A percentile compares a stretch with the other conserved stretches of the same genome.
Evolutionary conservation across 1,140 invertebrate genomes (phyloP).

Genomic region (Papilio helenus): DNA sequence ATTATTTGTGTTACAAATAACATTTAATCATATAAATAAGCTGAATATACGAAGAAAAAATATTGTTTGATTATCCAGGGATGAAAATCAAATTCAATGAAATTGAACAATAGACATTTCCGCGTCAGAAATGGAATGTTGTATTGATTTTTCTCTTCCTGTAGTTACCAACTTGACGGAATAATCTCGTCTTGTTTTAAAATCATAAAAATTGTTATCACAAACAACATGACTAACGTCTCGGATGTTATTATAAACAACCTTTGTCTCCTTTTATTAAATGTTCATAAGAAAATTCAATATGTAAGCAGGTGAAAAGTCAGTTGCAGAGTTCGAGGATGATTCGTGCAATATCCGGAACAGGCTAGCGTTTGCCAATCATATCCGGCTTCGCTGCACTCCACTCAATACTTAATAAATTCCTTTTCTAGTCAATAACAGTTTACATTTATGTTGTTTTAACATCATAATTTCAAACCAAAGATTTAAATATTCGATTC

Average conservation of each 20-base stretch:
- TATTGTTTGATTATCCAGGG: neutral
- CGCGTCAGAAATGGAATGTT: neutral
- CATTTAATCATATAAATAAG: no score
- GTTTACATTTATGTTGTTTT: slow-evolving; percentile 5
- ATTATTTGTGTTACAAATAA: no score
- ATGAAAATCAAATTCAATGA: neutral
- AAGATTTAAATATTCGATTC: neutral
- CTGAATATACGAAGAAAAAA: neutral
- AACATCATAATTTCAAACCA: neutral
- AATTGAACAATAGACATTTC: neutral
- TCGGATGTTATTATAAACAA: slow-evolving; percentile 2
- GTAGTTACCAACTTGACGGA: neutral
- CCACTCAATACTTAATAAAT: slow-evolving; percentile 33
- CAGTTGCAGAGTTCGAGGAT: slow-evolving; percentile 47
- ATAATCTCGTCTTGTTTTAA: neutral
- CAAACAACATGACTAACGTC: neutral
- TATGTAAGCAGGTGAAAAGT: slow-evolving; percentile 47
- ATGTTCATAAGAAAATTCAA: neutral
- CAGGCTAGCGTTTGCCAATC: slow-evolving; percentile 55
- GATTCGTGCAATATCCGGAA: slow-evolving; percentile 62
- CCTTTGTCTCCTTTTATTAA: slow-evolving; percentile 4
- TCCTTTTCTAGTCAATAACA: slow-evolving; percentile 21
- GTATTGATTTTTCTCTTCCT: slow-evolving; percentile 16
- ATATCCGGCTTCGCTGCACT: slow-evolving; percentile 51
- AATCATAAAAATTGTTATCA: slow-evolving; percentile 1